Evolutionary conservation across 2,888 invertebrate genomes (phyloP).

Genomic region (Ochropacha duplaris): DNA sequence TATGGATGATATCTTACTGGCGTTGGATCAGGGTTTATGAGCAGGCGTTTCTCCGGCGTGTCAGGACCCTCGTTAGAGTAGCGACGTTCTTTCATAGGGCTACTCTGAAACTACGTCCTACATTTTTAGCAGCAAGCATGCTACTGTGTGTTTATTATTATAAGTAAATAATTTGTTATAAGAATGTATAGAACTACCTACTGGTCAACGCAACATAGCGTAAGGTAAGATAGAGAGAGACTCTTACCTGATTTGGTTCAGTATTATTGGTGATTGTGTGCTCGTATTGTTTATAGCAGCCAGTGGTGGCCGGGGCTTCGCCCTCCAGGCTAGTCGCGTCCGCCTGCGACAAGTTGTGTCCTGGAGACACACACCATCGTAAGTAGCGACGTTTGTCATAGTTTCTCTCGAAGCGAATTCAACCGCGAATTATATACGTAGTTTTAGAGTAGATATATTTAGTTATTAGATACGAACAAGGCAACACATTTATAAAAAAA

Average conservation of each 20-base stretch:
- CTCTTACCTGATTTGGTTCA: constrained; percentile 69
- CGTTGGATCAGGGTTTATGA: constrained; percentile 78
- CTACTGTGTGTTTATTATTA: constrained; percentile 26
- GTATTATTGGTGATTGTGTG: constrained; percentile 80
- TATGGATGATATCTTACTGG: constrained; percentile 65
- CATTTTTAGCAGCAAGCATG: constrained; percentile 59
- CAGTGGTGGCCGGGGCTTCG: constrained; percentile 88
- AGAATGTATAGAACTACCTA: too few species aligned
- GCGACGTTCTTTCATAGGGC: constrained; percentile 74
- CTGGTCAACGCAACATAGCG: constrained; percentile 49
- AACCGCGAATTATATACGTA: constrained; percentile 48
- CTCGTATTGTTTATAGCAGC: constrained; percentile 91
- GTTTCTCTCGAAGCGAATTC: constrained; percentile 41
- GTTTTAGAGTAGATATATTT: constrained; percentile 29
- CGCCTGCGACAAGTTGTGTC: constrained; percentile 95
- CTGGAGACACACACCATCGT: constrained; percentile 85
- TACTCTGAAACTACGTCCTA: constrained; percentile 77
- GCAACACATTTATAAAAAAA: constrained; percentile 54
- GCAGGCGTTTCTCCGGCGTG: constrained; percentile 80
- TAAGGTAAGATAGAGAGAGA: constrained; percentile 5
- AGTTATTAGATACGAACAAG: constrained; percentile 36
- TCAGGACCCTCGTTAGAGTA: constrained; percentile 73
- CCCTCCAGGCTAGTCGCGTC: constrained; percentile 93
- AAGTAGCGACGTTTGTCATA: constrained; percentile 71
- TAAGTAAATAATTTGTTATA: constrained; percentile 29